phyloP scores from a whole-genome alignment of 2,888 invertebrate species.

The Clanis bilineata region DNA sequence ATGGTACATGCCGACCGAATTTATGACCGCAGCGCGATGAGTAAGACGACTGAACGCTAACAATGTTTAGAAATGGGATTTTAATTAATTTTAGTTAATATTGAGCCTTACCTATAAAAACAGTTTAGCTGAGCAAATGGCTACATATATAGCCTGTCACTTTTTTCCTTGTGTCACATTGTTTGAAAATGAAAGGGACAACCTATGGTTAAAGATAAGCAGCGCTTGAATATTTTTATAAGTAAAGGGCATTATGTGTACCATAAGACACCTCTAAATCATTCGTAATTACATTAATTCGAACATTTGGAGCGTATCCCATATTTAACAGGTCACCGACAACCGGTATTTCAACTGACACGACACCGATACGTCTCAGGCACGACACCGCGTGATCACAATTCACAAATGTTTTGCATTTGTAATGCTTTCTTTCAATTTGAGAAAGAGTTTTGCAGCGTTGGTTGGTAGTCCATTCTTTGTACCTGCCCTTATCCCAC shows the following conservation, averaged over 20 bases:
- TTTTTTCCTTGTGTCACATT: too few species aligned
- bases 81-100: background rate
- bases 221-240: too few species aligned
- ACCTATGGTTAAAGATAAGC: too few species aligned
- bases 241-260: background rate
- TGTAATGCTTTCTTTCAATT: too few species aligned
- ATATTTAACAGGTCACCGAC: constrained; percentile 69
- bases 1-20: constrained; percentile 57
- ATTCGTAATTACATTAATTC: constrained; percentile 32
- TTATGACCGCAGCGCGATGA: constrained; percentile 68
- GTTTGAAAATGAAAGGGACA: too few species aligned
- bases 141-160: too few species aligned
- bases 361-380: constrained; percentile 8
- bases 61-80: background rate
- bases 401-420: too few species aligned
- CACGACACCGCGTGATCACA: background rate
- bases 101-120: background rate
- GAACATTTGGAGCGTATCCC: constrained; percentile 43
- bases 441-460: too few species aligned
- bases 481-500: too few species aligned
- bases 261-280: constrained; percentile 22
- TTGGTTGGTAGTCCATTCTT: too few species aligned
- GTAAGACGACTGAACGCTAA: constrained; percentile 51
- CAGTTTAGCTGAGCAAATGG: background rate
- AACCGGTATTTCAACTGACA: constrained; percentile 47